These are phyloP conservation scores for Molorchus minor DNA, from an alignment of 2,888 invertebrate genomes.

Conservation along the genomic window DNA sequence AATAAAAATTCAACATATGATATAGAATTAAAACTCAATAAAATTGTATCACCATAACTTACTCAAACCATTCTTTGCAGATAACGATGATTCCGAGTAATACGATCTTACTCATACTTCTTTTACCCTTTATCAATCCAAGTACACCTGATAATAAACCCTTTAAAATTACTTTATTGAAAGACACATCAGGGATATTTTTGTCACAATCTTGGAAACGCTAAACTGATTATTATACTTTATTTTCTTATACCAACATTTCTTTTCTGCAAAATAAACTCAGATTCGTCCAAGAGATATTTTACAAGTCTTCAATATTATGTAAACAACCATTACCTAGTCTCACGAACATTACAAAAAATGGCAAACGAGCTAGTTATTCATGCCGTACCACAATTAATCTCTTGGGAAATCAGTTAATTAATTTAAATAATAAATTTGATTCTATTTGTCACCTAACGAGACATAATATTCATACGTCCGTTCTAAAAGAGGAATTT, in stretches of 20 bases:
- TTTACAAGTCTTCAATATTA: too few relatives aligned
- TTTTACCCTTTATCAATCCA: not conserved
- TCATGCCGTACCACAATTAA: too few relatives aligned
- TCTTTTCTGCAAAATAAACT: too few relatives aligned
- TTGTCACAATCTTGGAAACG: not conserved
- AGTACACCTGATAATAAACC: too few relatives aligned
- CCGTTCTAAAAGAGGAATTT: slow-evolving; percentile 19
- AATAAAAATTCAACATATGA: not conserved
- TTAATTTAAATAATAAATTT: too few relatives aligned
- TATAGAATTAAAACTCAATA: not conserved
- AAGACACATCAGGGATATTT: not conserved
- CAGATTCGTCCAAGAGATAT: too few relatives aligned
- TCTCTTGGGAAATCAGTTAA: too few relatives aligned
- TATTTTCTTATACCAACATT: not conserved
- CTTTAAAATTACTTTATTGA: too few relatives aligned
- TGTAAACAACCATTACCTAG: too few relatives aligned
- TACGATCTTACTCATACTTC: not conserved
- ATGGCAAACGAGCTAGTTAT: too few relatives aligned
- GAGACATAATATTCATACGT: slow-evolving; percentile 13
- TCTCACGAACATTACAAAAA: too few relatives aligned
- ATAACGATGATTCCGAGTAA: not conserved
- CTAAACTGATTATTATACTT: not conserved
- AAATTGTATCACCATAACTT: not conserved
- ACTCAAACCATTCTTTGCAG: not conserved
- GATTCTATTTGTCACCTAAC: slow-evolving; percentile 23